A percentile compares a stretch with the other conserved stretches of the same genome.
Conservation (phyloP, 2,888 invertebrate genomes). For the Temnothorax unifasciatus region DNA sequence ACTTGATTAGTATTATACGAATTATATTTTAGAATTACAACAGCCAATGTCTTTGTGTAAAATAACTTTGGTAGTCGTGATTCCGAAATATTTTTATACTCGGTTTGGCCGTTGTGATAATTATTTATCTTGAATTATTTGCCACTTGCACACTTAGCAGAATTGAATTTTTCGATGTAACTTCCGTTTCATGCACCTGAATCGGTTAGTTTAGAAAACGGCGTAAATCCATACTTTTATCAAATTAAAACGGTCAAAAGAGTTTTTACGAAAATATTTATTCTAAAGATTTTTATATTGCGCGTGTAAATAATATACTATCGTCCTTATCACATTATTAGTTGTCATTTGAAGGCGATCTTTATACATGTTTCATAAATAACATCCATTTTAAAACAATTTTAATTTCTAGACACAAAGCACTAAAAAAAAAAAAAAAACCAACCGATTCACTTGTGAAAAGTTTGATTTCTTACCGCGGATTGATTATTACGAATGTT, state of each 20-base stretch:
- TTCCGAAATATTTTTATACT: slow-evolving; percentile 4
- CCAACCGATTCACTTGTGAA: background rate
- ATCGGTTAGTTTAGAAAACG: background rate
- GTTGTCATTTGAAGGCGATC: background rate
- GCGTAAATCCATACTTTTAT: background rate
- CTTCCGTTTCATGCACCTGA: background rate
- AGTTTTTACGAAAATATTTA: background rate
- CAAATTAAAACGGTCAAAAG: background rate
- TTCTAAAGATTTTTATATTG: slow-evolving; percentile 9
- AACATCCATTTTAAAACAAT: background rate
- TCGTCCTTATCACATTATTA: background rate
- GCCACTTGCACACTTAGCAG: background rate
- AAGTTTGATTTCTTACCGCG: background rate
- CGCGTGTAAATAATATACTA: background rate
- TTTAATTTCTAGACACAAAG: background rate
- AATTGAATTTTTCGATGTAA: slow-evolving; percentile 5
- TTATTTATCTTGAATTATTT: slow-evolving; percentile 7
- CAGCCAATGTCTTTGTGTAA: background rate
- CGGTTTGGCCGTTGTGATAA: background rate
- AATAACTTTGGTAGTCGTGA: background rate
- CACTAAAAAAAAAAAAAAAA: background rate
- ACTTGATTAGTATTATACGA: background rate
- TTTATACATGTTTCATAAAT: background rate
- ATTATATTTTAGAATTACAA: background rate
- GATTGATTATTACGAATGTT: slow-evolving; percentile 9